A percentile compares a stretch with the other conserved stretches of the same genome.
Evolutionary conservation across 2,888 invertebrate species (phyloP).

Genomic region (Diachrysia chrysitis): DNA sequence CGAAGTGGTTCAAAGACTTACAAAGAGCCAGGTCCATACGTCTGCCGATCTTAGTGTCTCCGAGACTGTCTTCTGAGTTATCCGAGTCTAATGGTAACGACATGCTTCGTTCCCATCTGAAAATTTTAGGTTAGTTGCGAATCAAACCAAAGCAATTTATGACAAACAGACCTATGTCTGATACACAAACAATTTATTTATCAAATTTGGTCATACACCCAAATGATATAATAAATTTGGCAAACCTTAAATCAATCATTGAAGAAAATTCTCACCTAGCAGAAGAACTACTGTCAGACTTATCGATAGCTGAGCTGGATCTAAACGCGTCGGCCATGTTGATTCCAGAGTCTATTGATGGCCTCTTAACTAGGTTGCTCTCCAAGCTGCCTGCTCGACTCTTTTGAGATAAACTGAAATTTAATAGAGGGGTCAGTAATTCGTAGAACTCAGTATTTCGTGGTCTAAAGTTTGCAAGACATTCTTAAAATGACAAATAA

Average conservation of each 20-base stretch:
- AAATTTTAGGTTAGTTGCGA: conserved; percentile 29
- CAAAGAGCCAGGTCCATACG: conserved; percentile 96
- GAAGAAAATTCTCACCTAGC: conserved; percentile 75
- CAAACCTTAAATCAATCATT: conserved; percentile 22
- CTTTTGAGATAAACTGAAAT: conserved; percentile 86
- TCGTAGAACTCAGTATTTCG: background rate
- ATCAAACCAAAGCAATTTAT: background rate
- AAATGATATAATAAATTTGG: background rate
- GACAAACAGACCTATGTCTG: background rate
- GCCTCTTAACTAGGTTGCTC: conserved; percentile 91
- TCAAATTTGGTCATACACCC: background rate
- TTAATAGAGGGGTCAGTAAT: background rate
- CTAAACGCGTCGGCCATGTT: conserved; percentile 90
- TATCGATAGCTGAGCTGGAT: conserved; percentile 84
- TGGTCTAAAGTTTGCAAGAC: background rate
- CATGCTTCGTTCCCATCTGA: conserved; percentile 92
- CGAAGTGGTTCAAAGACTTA: conserved; percentile 88
- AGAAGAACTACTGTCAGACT: conserved; percentile 81
- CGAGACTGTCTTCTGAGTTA: conserved; percentile 83
- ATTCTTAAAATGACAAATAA: background rate
- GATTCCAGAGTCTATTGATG: conserved; percentile 94
- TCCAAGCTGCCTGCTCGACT: conserved; percentile 82
- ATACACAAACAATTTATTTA: background rate
- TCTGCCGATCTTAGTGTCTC: conserved; percentile 87
- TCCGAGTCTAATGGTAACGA: conserved; percentile 90